A percentile compares a stretch with the other conserved stretches of the same genome.
These are phyloP conservation scores for Caracal caracal DNA, from an alignment of 2,113 vertebrate genomes.

Conservation along the genomic window DNA sequence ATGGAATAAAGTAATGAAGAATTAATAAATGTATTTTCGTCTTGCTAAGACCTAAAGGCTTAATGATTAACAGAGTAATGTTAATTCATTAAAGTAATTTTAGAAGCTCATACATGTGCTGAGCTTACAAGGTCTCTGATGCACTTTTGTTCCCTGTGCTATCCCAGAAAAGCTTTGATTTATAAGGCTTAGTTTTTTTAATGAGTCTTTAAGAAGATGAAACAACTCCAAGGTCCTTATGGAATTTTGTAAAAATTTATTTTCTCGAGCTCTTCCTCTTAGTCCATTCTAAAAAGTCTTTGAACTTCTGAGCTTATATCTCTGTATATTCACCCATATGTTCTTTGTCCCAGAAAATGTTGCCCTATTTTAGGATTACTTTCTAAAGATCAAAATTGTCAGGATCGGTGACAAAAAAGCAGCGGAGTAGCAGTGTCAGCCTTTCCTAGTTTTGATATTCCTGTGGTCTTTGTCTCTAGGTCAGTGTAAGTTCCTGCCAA, in stretches of 20 bases:
- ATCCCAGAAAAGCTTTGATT: neutral
- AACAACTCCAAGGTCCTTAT: neutral
- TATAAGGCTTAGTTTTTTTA: neutral
- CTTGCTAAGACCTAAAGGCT: neutral
- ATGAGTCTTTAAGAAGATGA: neutral
- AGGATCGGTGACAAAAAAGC: neutral
- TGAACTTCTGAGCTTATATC: slow-evolving; percentile 17
- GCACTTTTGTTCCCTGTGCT: neutral
- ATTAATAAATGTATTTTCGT: neutral
- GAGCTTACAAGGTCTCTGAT: neutral
- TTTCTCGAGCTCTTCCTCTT: neutral
- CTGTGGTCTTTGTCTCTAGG: slow-evolving; percentile 79
- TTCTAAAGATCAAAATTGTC: slow-evolving; percentile 17
- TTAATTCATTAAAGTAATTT: slow-evolving; percentile 29
- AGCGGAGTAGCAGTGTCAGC: neutral
- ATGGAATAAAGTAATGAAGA: neutral
- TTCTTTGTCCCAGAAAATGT: neutral
- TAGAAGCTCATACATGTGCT: neutral
- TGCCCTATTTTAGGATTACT: neutral
- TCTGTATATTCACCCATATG: neutral
- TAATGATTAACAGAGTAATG: neutral
- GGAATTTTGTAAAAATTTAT: neutral
- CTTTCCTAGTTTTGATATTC: slow-evolving; percentile 33
- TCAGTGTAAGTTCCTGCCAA: slow-evolving; percentile 76
- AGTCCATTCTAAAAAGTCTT: neutral